Evolutionary conservation across 2,888 invertebrate species (phyloP), one percentile per base, ranked within the genome.

Genomic region (Amblyteles armatorius): DNA sequence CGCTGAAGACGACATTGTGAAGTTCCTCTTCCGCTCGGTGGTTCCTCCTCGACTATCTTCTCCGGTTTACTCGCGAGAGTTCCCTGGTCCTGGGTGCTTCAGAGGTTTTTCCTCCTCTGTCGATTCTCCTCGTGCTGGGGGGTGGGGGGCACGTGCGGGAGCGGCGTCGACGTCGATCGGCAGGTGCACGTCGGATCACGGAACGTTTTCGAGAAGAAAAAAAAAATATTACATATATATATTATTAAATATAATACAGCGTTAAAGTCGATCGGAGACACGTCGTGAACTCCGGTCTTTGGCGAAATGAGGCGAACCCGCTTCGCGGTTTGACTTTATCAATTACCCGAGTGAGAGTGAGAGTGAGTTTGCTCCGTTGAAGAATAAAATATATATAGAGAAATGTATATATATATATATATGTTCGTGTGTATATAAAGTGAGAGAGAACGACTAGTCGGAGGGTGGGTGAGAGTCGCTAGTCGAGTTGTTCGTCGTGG

Each of bases 1-100:
- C 95, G 96, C 95, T 94, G 96, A 96, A 95, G 96, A 96, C 95
- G 96, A 96, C 95, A 95, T 94, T 84, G 84, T 69, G 81, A 79
- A 63, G 57, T 76, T 79, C 36, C 81, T 81, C 84, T 85, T 87
- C 78, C 81, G 85, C 68, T 84, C 80, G 79, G 83, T 82, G 82
- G 79, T 86, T 86, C 79, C 86, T 85, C 86, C 82, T 88, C 86
- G 77, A 65, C 65, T 65, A 16, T n/a, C 48, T 65, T 13, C 67
- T 13, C 33, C 40, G 67, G 67, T 50, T 77, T 36, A 40, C 52
- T 77, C 26, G 40, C 65, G 26, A 74, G 60, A 67, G 44, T 55
- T 44, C 63, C 63, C 74, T 73, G 44, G 26, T 36, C 67, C 78
- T 83, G 57, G 26, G 16, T 33, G 79, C 78, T 63, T 81, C 71